A percentile compares a stretch with the other conserved stretches of the same genome.
Evolutionary conservation across 2,797 vertebrate species (phyloP).

Genomic region (Tolypeutes matacus): DNA sequence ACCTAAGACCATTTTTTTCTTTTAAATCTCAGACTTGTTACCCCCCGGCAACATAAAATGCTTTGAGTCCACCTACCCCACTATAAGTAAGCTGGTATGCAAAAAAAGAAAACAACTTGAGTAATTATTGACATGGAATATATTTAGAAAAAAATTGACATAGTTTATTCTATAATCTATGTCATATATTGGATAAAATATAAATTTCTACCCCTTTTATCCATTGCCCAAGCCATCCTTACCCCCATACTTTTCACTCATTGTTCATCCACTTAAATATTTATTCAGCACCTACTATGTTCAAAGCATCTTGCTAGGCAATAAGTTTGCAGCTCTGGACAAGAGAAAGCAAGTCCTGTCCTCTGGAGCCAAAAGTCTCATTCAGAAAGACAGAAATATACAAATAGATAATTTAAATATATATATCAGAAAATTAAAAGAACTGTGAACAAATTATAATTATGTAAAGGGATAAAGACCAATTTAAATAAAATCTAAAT

Average conservation of each 20-base stretch:
- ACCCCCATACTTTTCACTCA: not conserved
- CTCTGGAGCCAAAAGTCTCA: conserved; percentile 13
- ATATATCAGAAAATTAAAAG: not conserved
- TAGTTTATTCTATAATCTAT: not conserved
- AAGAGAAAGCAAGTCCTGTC: not conserved
- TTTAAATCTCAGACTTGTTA: conserved; percentile 54
- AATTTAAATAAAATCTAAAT: conserved; percentile 3
- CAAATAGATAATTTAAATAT: not conserved
- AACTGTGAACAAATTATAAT: conserved; percentile 5
- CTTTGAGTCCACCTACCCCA: not conserved
- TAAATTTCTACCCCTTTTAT: not conserved
- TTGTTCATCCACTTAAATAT: conserved; percentile 36
- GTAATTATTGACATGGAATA: conserved; percentile 14
- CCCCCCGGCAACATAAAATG: conserved; percentile 15
- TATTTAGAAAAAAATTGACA: not conserved
- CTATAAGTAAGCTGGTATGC: not conserved
- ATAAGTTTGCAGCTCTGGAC: not conserved
- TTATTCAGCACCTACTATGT: conserved; percentile 51
- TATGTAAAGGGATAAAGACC: not conserved
- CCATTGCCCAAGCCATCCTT: not conserved
- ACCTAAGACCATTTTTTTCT: conserved; percentile 15
- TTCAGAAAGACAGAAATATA: not conserved
- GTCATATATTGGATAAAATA: not conserved
- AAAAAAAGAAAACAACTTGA: conserved; percentile 43
- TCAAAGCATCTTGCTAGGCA: conserved; percentile 9